Percentiles rank a stretch among this genome's conserved stretches.
phyloP scores from a whole-genome alignment of 2,888 invertebrate genomes.

The Ellobium chinense region DNA sequence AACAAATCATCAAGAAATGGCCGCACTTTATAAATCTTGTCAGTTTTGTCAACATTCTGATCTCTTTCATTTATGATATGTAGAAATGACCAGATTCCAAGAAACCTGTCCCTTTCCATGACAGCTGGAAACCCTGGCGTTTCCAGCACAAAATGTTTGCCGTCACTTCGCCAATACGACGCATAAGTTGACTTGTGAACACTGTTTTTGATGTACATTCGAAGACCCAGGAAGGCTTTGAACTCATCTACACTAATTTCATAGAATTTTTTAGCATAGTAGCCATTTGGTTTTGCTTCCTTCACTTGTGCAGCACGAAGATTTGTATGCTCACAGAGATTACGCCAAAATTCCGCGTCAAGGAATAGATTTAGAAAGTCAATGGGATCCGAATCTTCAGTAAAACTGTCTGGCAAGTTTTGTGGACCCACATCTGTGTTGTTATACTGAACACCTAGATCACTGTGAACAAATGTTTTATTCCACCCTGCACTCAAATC shows the following conservation, averaged over 20 bases:
- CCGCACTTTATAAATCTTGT: constrained; percentile 50
- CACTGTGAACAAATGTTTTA: not conserved
- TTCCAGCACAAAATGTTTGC: constrained; percentile 27
- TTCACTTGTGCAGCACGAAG: constrained; percentile 18
- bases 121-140: constrained; percentile 48
- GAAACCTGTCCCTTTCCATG: constrained; percentile 41
- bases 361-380: constrained; percentile 41
- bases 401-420: constrained; percentile 35
- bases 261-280: constrained; percentile 36
- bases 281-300: constrained; percentile 24
- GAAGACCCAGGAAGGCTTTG: constrained; percentile 48
- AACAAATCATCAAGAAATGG: constrained; percentile 42
- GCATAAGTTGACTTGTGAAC: constrained; percentile 42
- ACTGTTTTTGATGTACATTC: constrained; percentile 40
- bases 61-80: constrained; percentile 48
- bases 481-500: not conserved
- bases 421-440: constrained; percentile 15
- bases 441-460: not conserved
- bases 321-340: constrained; percentile 21
- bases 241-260: constrained; percentile 32
- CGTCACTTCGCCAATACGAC: constrained; percentile 33
- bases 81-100: constrained; percentile 48
- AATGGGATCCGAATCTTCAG: constrained; percentile 9
- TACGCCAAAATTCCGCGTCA: constrained; percentile 17
- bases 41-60: constrained; percentile 38